These are phyloP conservation scores for Pipistrellus nathusii DNA, from an alignment of 2,797 vertebrate genomes.

Conservation along the genomic window DNA sequence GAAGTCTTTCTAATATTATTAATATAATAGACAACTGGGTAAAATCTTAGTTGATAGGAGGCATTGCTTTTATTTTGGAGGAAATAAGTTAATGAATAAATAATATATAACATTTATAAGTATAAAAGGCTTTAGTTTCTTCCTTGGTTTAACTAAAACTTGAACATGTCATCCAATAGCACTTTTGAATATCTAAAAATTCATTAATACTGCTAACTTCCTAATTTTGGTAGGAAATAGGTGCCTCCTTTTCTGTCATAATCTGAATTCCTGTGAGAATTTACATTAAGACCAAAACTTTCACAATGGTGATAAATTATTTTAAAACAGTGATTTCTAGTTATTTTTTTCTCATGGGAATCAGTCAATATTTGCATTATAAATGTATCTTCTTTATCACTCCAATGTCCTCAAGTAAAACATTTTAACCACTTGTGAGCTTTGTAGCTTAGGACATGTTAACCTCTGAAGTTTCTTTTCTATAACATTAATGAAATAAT, in stretches of 20 bases:
- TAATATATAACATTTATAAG: conserved; percentile 51
- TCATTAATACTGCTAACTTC: conserved; percentile 8
- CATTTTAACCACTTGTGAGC: conserved; percentile 25
- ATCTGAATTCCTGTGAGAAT: conserved; percentile 23
- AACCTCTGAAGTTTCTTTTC: conserved; percentile 21
- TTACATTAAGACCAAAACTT: conserved; percentile 7
- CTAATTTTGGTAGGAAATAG: conserved; percentile 51
- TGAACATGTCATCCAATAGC: not conserved
- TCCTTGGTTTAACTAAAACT: conserved; percentile 43
- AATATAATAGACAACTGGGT: not conserved
- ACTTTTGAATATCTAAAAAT: conserved; percentile 42
- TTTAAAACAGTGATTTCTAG: conserved; percentile 37
- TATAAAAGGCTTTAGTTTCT: not conserved
- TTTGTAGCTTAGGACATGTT: not conserved
- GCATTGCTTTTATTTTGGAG: conserved; percentile 44
- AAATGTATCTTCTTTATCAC: conserved; percentile 2
- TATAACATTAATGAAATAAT: conserved; percentile 54
- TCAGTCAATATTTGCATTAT: conserved; percentile 27
- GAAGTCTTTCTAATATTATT: conserved; percentile 52
- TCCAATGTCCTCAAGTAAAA: not conserved
- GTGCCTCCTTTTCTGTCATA: not conserved
- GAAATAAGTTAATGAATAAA: conserved; percentile 21
- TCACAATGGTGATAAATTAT: conserved; percentile 58
- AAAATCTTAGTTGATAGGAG: conserved; percentile 51
- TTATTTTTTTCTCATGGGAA: conserved; percentile 40